phyloP scores from a whole-genome alignment of 2,113 vertebrate genomes.

The Ciconia boyciana region DNA sequence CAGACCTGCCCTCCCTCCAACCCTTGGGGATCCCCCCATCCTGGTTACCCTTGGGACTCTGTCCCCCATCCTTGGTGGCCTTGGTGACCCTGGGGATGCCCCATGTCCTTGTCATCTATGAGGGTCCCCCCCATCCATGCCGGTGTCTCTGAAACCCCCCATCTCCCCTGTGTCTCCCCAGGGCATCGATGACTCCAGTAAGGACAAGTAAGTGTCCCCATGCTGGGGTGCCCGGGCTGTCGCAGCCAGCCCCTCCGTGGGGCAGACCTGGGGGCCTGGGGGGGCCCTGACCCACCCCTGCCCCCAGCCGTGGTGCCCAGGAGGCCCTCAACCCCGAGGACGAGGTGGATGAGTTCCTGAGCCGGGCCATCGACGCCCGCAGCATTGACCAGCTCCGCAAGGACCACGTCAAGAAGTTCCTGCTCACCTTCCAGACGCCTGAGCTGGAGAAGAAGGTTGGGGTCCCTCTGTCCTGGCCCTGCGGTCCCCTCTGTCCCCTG shows the following conservation, averaged over 20 bases:
- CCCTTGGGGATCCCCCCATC: no score
- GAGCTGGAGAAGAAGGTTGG: constrained; percentile 93
- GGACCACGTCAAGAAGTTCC: constrained; percentile 93
- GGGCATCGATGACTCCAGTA: constrained; percentile 94
- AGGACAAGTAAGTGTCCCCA: constrained; percentile 88
- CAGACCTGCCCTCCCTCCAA: not conserved
- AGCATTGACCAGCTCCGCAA: constrained; percentile 96
- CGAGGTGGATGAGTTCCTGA: constrained; percentile 93
- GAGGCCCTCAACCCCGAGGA: constrained; percentile 94
- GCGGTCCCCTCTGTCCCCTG: accelerated
- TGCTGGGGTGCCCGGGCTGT: not conserved
- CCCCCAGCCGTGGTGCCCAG: constrained; percentile 84
- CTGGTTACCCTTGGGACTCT: not conserved
- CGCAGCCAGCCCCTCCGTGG: accelerated
- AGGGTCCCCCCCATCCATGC: no score
- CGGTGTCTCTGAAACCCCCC: not conserved
- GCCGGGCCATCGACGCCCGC: constrained; percentile 91
- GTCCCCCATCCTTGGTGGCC: not conserved
- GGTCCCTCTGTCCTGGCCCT: not conserved
- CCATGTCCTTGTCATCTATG: not conserved
- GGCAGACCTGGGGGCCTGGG: not conserved
- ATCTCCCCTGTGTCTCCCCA: constrained; percentile 45
- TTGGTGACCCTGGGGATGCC: not conserved
- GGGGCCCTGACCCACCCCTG: not conserved
- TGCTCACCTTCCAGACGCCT: constrained; percentile 93